Conservation (phyloP, 2,888 invertebrate species). For the Iphiclides podalirius region DNA sequence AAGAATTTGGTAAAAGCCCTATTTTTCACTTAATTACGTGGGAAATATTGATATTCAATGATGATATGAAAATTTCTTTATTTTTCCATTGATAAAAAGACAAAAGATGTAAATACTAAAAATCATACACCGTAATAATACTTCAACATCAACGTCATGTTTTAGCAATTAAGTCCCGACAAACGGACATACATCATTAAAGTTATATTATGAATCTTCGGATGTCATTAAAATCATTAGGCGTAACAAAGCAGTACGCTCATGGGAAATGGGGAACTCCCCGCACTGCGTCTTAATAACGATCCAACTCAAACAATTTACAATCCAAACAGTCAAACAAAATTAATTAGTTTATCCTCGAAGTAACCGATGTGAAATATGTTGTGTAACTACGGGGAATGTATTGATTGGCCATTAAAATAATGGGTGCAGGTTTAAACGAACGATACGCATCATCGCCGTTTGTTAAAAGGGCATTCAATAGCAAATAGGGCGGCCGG, state of each 20-base stretch:
- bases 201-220: slow-evolving; percentile 18
- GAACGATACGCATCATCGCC: slow-evolving; percentile 56
- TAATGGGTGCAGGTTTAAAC: slow-evolving; percentile 62
- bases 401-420: slow-evolving; percentile 72
- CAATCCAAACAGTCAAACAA: slow-evolving; percentile 70
- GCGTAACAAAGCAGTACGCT: slow-evolving; percentile 36
- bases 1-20: too few relatives aligned
- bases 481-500: slow-evolving; percentile 32
- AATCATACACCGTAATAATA: too few relatives aligned
- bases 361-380: slow-evolving; percentile 54
- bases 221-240: slow-evolving; percentile 29
- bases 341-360: slow-evolving; percentile 67
- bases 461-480: slow-evolving; percentile 51
- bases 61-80: too few relatives aligned
- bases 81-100: too few relatives aligned
- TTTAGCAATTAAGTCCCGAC: background rate
- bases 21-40: too few relatives aligned
- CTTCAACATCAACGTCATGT: too few relatives aligned
- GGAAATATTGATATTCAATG: too few relatives aligned
- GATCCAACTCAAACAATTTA: slow-evolving; percentile 67
- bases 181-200: slow-evolving; percentile 11
- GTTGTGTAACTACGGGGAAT: slow-evolving; percentile 59
- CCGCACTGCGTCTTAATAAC: slow-evolving; percentile 63
- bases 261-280: slow-evolving; percentile 46
- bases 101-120: too few relatives aligned